phyloP scores from a whole-genome alignment of 2,888 invertebrate genomes.

The Polietes domitor region DNA sequence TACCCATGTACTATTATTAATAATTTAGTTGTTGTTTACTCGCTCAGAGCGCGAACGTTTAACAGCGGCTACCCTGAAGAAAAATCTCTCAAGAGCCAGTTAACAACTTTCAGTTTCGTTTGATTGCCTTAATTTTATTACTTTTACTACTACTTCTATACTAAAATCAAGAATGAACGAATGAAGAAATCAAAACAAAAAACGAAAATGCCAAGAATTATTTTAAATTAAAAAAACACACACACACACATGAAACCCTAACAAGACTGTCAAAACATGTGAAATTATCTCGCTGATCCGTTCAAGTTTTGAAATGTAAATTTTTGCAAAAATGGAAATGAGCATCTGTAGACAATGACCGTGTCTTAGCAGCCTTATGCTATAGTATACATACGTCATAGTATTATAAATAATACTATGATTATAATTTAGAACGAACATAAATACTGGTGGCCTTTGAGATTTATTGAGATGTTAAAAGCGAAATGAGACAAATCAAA shows the following conservation, averaged over 20 bases:
- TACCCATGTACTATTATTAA: not conserved
- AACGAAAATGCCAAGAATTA: not conserved
- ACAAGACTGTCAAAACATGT: not conserved
- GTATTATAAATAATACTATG: too few species aligned
- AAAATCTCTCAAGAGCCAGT: constrained; percentile 1
- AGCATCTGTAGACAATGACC: too few species aligned
- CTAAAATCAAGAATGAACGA: not conserved
- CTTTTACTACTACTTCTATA: too few species aligned
- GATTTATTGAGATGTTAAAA: too few species aligned
- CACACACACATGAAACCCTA: not conserved
- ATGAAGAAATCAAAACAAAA: not conserved
- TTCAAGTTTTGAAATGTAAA: not conserved
- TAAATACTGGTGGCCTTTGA: too few species aligned
- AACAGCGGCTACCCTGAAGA: not conserved
- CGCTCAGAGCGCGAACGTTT: not conserved
- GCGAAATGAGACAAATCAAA: too few species aligned
- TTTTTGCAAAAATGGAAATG: too few species aligned
- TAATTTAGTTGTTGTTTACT: not conserved
- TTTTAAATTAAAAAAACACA: not conserved
- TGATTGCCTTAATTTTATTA: not conserved
- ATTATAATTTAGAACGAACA: too few species aligned
- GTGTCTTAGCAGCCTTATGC: too few species aligned
- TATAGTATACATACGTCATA: too few species aligned
- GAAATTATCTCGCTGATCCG: not conserved
- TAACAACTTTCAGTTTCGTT: constrained; percentile 18